Evolutionary conservation across 64 coral and sea anemone species (phyloP), one percentile per base, ranked within the genome.

Genomic region (Montipora sp.): DNA sequence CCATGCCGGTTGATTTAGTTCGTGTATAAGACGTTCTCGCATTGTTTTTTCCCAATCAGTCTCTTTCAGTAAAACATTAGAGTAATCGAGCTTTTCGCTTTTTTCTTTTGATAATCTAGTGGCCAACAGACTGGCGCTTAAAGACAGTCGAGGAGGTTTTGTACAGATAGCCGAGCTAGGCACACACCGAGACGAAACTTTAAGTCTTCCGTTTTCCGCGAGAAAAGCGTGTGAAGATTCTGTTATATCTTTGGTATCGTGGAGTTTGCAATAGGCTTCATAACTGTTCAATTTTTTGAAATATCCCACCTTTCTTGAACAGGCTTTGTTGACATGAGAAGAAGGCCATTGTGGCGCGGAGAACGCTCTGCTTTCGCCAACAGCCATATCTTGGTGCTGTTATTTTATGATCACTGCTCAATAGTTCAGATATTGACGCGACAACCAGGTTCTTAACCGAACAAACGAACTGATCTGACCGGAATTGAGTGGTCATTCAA

Each of bases 331-430:
- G n/a, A 9, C 18, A 12, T 69, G 61, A 8, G 81, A 3, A 48
- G 81, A 84, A 47, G 8, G 66, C 59, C 61, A 68, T 48, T 14
- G 43, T 19, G 66, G 58, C 44, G 81, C 36, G 8, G 81, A 84
- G 67, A 19, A 80, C 49, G 44, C 46, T n/a, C 27, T 70, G 65
- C 61, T 36, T 84, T 84, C 59, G 36, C 81, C 59, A 27, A 84
- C 81, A 67, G 61, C 81, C 81, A 47, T 84, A 47, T 8, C 27
- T 10, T 8, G 24, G 15, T 8, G 23, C 46, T 15, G 15, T 18
- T 48, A 11, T 57, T 57, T 57, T 57, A 2, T 57, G 3, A 43
- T 51, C 13, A 36, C 5, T 81, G 77, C 55, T 24, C 24, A 7
- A 6, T 63, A 20, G 16, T 63, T 83, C 58, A 83, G 63, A 57